phyloP scores from a whole-genome alignment of 2,113 vertebrate species.

The Kryptolebias marmoratus region DNA sequence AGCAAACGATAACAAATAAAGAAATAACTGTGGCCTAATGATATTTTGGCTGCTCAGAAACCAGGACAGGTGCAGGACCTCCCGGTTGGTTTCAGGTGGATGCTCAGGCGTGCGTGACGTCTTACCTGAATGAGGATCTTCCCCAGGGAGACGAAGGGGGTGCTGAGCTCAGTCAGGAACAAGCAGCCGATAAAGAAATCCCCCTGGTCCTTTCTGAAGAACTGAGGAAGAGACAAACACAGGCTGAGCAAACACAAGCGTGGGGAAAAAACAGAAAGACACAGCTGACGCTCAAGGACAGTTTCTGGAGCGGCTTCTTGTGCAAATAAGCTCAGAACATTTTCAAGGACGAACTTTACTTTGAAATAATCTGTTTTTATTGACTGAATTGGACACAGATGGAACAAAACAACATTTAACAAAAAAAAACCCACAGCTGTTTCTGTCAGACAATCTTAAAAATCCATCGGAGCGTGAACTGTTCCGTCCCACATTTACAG shows the following conservation, averaged over 20 bases:
- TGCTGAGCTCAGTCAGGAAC: constrained; percentile 95
- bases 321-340: neutral
- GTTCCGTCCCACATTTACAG: too few relatives aligned
- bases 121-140: constrained; percentile 96
- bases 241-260: constrained; percentile 54
- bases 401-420: too few relatives aligned
- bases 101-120: neutral
- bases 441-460: too few relatives aligned
- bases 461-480: too few relatives aligned
- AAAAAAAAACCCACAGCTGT: too few relatives aligned
- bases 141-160: constrained; percentile 95
- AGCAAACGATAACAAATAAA: neutral
- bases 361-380: too few relatives aligned
- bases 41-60: too few relatives aligned
- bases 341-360: too few relatives aligned
- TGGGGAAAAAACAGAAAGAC: constrained; percentile 17
- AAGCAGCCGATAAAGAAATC: constrained; percentile 97
- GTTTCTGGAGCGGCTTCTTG: neutral
- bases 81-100: neutral
- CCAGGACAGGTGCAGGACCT: neutral
- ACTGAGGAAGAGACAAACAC: constrained; percentile 76
- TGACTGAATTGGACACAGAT: too few relatives aligned
- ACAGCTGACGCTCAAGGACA: constrained; percentile 50
- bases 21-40: neutral
- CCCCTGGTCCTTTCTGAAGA: constrained; percentile 88